A percentile compares a stretch with the other conserved stretches of the same genome.
phyloP scores from a whole-genome alignment of 2,888 invertebrate genomes.

The Agrochola lychnidis region DNA sequence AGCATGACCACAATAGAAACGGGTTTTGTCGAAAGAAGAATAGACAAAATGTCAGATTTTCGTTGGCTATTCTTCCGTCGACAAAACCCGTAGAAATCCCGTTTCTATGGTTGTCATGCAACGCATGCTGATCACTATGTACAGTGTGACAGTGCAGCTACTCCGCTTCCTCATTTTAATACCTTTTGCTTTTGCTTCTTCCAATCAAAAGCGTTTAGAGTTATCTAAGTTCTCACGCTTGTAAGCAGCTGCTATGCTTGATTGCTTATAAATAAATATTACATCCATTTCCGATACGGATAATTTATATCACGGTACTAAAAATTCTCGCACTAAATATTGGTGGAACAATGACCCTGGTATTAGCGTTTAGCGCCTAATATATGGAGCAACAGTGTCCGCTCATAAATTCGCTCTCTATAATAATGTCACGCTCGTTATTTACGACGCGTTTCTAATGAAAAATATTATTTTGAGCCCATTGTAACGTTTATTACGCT shows the following conservation, averaged over 20 bases:
- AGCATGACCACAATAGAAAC: too few species aligned
- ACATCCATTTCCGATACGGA: neutral
- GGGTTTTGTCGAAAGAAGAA: too few species aligned
- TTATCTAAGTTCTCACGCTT: neutral
- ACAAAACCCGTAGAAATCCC: too few species aligned
- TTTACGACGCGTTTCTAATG: constrained; percentile 65
- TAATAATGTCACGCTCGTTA: constrained; percentile 65
- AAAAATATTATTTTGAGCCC: constrained; percentile 66
- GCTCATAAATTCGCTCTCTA: constrained; percentile 64
- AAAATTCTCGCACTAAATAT: constrained; percentile 40
- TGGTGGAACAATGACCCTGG: constrained; percentile 38
- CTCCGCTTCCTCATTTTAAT: too few species aligned
- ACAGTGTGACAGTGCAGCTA: neutral
- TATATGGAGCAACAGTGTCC: constrained; percentile 43
- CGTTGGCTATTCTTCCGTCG: too few species aligned
- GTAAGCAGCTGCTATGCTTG: neutral
- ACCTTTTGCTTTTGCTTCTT: neutral
- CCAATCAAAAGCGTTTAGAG: neutral
- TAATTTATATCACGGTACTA: constrained; percentile 9
- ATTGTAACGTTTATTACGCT: constrained; percentile 60
- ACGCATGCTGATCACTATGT: neutral
- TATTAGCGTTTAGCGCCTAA: constrained; percentile 47
- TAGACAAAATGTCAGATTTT: too few species aligned
- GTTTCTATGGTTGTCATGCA: too few species aligned
- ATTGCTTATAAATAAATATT: neutral